phyloP scores from a whole-genome alignment of 2,113 vertebrate genomes.

The Octodon degus region DNA sequence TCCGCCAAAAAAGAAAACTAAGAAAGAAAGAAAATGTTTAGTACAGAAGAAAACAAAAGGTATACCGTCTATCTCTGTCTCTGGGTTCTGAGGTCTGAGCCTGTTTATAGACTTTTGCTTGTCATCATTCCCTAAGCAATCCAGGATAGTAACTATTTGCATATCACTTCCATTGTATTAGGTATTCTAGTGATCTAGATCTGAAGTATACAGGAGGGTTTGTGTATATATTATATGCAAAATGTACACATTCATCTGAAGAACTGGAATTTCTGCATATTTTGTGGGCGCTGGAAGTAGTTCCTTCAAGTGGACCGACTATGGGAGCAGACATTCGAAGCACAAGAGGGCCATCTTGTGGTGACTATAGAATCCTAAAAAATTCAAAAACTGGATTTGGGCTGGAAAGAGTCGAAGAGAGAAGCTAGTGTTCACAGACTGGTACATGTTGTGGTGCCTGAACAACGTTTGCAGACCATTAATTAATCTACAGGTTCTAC shows the following conservation, averaged over 20 bases:
- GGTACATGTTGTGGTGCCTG: background rate
- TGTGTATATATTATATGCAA: background rate
- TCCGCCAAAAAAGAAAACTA: no score
- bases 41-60: background rate
- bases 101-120: background rate
- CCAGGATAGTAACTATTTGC: background rate
- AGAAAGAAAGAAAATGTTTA: no score
- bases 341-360: conserved; percentile 76
- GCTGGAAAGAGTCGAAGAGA: background rate
- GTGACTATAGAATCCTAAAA: conserved; percentile 29
- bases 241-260: background rate
- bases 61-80: background rate
- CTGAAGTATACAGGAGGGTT: background rate
- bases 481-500: background rate
- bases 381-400: background rate
- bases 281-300: background rate
- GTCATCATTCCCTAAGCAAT: background rate
- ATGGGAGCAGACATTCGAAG: background rate
- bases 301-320: no score
- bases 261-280: background rate
- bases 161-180: background rate
- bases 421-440: background rate
- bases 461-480: background rate
- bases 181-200: background rate
- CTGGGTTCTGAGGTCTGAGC: background rate